Base-by-base conservation (phyloP, 2,797 vertebrate genomes). In the Stomatorhinus walkeri region DNA sequence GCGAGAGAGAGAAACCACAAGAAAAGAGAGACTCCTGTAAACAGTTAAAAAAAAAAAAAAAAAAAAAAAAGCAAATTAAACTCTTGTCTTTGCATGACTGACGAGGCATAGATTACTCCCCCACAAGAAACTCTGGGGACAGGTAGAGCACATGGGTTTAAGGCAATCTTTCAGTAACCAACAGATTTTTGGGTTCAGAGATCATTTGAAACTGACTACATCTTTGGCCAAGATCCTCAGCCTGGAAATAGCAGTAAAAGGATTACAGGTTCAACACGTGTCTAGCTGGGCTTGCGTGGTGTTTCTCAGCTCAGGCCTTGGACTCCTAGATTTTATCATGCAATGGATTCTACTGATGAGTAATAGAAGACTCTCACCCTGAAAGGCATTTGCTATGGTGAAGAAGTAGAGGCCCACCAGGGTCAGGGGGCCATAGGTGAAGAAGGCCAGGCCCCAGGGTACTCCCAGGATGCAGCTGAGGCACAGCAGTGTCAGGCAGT, bases 381-480 rank as follows among this genome's bases (percentile, higher is more conserved):
- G 96, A 32, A 97, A 89, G 0, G 95, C 93, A 93, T 97, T 98
- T 76, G 97, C 90, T 88, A 95, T 91, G 12, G 95, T 96, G 94
- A 98, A 98, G 46, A 96, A 48, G 46, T 97, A 97, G 89, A 96
- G 90, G 68, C 95, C 95, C 1, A 92, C 1, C 19, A 95, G 0
- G 1, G 92, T 91, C 81, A 96, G 81, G 76, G 93, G 84, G 0
- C 90, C 76, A 0, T 94, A 93, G 61, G 94, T 95, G 92, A 89
- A 87, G 93, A 94, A 95, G 0, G 91, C 93, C 32, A 96, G 61
- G 0, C 89, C 91, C 96, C 97, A 97, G 6, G 97, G 94, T 22
- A 96, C 91, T 0, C 97, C 96, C 90, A 98, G 92, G 59, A 97
- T 91, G 84, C 94, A 93, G 4, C 96, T 96, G 91, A 97, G 95